These are phyloP conservation scores for Triplophysa dalaica DNA, from an alignment of 2,113 vertebrate genomes.

Conservation along the genomic window DNA sequence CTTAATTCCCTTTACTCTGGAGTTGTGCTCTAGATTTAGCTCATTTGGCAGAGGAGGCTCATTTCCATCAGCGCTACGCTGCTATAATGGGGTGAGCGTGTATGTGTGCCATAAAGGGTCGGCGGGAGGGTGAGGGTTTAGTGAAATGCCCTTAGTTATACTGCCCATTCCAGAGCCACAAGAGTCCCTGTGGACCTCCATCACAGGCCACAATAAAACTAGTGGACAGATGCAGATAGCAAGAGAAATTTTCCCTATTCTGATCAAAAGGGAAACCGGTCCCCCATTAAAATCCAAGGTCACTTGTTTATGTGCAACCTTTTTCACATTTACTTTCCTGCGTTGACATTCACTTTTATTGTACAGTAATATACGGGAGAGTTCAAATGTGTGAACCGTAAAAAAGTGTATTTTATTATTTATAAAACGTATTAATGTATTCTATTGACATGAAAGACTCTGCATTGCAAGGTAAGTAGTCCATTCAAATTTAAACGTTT, in stretches of 20 bases:
- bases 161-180: slow-evolving; percentile 33
- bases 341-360: background rate
- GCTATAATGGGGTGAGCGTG: slow-evolving; percentile 31
- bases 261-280: slow-evolving; percentile 20
- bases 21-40: slow-evolving; percentile 39
- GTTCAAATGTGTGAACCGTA: background rate
- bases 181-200: slow-evolving; percentile 42
- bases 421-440: too few relatives aligned
- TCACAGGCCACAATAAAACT: slow-evolving; percentile 47
- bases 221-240: slow-evolving; percentile 54
- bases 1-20: slow-evolving; percentile 42
- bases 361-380: too few relatives aligned
- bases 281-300: slow-evolving; percentile 56
- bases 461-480: too few relatives aligned
- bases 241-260: slow-evolving; percentile 13
- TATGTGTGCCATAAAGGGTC: slow-evolving; percentile 28
- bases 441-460: too few relatives aligned
- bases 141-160: slow-evolving; percentile 48
- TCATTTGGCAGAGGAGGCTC: slow-evolving; percentile 43
- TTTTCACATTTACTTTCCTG: background rate
- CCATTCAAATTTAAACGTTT: too few relatives aligned
- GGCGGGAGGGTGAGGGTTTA: slow-evolving; percentile 24
- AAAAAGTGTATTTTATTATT: background rate
- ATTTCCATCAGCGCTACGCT: slow-evolving; percentile 33
- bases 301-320: slow-evolving; percentile 41